A percentile compares a stretch with the other conserved stretches of the same genome.
Evolutionary conservation across 2,113 vertebrate genomes (phyloP).

Genomic region (Myodes glareolus): DNA sequence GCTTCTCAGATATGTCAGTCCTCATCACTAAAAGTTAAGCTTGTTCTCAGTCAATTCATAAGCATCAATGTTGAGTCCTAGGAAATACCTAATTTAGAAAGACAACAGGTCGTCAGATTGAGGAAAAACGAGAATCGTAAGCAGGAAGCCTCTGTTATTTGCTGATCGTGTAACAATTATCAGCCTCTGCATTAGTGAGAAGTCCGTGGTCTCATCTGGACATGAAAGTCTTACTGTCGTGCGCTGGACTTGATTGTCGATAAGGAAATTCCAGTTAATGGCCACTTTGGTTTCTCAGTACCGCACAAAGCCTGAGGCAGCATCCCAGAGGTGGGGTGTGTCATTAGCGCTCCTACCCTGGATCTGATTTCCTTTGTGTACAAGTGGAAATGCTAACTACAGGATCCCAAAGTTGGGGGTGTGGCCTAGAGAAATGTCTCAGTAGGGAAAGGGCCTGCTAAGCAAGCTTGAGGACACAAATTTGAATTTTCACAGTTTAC

Average conservation of each 20-base stretch:
- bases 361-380: background rate
- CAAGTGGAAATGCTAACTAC: background rate
- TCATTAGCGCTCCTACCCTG: background rate
- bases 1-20: conserved; percentile 32
- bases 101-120: background rate
- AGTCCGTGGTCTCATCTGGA: background rate
- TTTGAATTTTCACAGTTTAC: background rate
- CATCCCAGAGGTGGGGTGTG: too few species aligned
- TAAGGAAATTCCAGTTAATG: background rate
- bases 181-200: background rate
- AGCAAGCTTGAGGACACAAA: too few species aligned
- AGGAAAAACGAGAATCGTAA: background rate
- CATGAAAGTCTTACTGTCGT: background rate
- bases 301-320: accelerated
- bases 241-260: background rate
- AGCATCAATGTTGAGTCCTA: background rate
- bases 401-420: background rate
- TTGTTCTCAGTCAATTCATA: background rate
- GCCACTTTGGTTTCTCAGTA: background rate
- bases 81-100: background rate
- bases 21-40: conserved; percentile 29
- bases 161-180: background rate
- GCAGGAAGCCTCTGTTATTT: background rate
- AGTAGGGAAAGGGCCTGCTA: background rate
- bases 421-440: background rate